Percentiles rank a stretch among this genome's conserved stretches.
Evolutionary conservation across 2,113 vertebrate genomes (phyloP).

Genomic region (Mus pahari): DNA sequence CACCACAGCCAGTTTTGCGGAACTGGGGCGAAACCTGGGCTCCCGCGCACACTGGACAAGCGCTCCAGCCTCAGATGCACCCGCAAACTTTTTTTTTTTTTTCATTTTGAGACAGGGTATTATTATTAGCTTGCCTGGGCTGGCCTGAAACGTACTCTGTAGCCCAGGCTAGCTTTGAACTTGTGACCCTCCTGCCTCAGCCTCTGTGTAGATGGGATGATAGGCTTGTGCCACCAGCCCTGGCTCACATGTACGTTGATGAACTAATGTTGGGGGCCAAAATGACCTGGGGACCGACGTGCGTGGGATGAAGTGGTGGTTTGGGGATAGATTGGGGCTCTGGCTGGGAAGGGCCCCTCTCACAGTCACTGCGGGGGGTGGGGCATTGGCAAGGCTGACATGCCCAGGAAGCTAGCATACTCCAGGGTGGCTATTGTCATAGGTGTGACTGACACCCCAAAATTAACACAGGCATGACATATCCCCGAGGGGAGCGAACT

Average conservation of each 20-base stretch:
- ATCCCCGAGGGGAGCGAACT: not conserved
- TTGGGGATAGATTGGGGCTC: not conserved
- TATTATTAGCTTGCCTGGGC: not conserved
- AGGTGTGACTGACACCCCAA: constrained; percentile 20
- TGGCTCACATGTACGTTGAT: not conserved
- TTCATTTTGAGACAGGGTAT: not conserved
- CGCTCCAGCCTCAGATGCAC: not conserved
- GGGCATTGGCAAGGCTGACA: not conserved
- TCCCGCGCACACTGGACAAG: no score
- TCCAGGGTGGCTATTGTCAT: not conserved
- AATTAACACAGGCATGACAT: constrained; percentile 5
- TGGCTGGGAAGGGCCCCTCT: not conserved
- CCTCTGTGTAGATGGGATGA: not conserved
- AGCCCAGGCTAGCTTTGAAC: not conserved
- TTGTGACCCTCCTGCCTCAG: not conserved
- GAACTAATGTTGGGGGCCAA: not conserved
- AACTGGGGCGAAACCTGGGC: not conserved
- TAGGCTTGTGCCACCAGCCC: not conserved
- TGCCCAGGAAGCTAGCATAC: not conserved
- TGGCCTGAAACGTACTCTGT: not conserved
- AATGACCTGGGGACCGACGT: not conserved
- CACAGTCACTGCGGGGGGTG: not conserved
- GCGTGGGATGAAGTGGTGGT: not conserved
- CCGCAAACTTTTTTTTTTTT: not conserved
- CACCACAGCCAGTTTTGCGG: not conserved